These are phyloP conservation scores for Amblyopsis rosae DNA, from an alignment of 2,113 vertebrate species.

Conservation along the genomic window DNA sequence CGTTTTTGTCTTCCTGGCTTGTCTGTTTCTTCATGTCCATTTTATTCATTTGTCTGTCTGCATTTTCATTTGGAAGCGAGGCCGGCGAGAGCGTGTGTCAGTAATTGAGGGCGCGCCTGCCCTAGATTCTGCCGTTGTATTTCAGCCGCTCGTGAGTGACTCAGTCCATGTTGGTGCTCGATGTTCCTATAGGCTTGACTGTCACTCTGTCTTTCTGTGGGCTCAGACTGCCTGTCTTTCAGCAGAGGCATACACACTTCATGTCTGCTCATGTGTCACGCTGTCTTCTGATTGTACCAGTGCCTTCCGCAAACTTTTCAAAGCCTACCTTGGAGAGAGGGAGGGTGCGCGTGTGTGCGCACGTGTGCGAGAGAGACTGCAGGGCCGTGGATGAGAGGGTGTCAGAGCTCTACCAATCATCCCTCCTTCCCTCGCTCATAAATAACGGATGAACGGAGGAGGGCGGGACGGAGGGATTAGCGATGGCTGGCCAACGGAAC, in stretches of 20 bases:
- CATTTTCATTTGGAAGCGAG: background rate
- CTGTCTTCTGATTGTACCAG: too few relatives aligned
- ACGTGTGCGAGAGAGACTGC: background rate
- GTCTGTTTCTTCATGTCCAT: background rate
- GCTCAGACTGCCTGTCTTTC: too few relatives aligned
- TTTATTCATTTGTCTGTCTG: constrained; percentile 1
- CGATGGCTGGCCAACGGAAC: background rate
- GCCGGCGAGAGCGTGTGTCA: background rate
- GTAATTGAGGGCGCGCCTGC: background rate
- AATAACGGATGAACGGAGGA: background rate
- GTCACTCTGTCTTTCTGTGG: too few relatives aligned
- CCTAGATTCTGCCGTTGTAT: too few relatives aligned
- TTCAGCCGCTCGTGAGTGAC: background rate
- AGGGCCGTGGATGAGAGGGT: background rate
- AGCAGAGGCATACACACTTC: too few relatives aligned
- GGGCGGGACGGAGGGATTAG: background rate
- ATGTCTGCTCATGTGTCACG: too few relatives aligned
- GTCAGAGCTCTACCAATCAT: background rate
- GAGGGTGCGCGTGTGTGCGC: background rate
- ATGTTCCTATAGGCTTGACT: too few relatives aligned
- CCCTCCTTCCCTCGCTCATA: background rate
- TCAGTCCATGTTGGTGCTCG: background rate
- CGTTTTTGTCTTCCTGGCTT: background rate
- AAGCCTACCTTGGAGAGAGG: too few relatives aligned
- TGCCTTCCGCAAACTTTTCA: too few relatives aligned